Percentiles rank a stretch among this genome's conserved stretches.
These are phyloP conservation scores for Hirtodrosophila alboralis DNA, from an alignment of 2,888 invertebrate genomes.

Conservation along the genomic window DNA sequence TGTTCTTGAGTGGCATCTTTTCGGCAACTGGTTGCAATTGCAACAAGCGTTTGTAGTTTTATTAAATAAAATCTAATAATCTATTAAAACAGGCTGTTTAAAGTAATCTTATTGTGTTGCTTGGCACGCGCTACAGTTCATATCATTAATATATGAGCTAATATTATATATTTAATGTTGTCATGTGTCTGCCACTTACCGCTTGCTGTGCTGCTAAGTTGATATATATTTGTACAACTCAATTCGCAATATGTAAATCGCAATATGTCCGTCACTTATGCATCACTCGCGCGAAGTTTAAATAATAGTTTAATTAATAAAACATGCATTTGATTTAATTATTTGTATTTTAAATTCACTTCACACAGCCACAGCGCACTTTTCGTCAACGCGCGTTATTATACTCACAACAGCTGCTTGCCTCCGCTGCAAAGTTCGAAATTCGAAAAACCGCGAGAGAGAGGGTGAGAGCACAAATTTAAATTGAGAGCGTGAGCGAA, in stretches of 20 bases:
- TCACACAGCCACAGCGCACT: not conserved
- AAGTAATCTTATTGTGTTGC: not conserved
- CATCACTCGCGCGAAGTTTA: not conserved
- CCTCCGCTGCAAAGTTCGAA: constrained; percentile 6
- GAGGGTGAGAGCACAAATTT: no score
- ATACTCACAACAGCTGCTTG: no score
- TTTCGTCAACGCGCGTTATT: no score
- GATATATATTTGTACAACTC: not conserved
- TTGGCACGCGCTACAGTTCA: no score
- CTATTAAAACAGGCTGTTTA: no score
- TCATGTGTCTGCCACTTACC: constrained; percentile 19
- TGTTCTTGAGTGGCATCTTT: constrained; percentile 36
- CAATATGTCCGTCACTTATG: no score
- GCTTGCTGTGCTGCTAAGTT: not conserved
- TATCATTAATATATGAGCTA: not conserved
- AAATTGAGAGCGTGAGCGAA: no score
- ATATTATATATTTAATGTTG: not conserved
- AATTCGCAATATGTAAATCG: fast-evolving
- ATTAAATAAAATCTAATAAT: not conserved
- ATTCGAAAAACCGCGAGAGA: not conserved
- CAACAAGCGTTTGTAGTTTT: constrained; percentile 19
- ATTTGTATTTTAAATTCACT: constrained; percentile 1
- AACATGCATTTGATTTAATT: not conserved
- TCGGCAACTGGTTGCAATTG: constrained; percentile 16
- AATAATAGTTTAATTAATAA: not conserved